Evolutionary conservation across 2,113 vertebrate species (phyloP).

Genomic region (Macquaria ambigua): DNA sequence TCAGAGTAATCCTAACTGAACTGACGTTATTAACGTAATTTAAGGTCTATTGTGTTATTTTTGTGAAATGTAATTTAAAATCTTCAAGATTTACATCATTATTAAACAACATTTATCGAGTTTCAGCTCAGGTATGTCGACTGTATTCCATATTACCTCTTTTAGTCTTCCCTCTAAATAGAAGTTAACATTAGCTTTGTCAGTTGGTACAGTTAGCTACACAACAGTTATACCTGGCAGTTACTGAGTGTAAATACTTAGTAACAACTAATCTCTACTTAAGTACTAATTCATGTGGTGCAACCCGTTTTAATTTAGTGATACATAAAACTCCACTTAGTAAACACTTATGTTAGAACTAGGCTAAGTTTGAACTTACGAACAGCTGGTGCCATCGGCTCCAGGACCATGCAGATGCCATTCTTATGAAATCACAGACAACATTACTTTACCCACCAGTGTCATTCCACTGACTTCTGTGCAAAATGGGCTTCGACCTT

Average conservation of each 20-base stretch:
- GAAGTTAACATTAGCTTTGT: too few relatives aligned
- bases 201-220: not conserved
- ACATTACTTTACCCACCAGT: conserved; percentile 48
- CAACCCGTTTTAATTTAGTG: not conserved
- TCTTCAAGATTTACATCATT: not conserved
- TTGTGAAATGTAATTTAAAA: not conserved
- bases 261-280: not conserved
- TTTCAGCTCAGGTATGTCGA: not conserved
- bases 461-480: not conserved
- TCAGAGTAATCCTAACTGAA: not conserved
- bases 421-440: conserved; percentile 17
- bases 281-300: not conserved
- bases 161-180: not conserved
- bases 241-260: not conserved
- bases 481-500: not conserved
- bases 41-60: not conserved
- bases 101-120: not conserved
- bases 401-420: not conserved
- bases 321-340: not conserved
- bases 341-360: not conserved
- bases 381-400: not conserved
- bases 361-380: not conserved
- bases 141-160: not conserved
- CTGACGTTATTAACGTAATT: not conserved
- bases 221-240: not conserved